phyloP scores from a whole-genome alignment of 53 echinoderm and acorn worm genomes.

The Mesocentrotus franciscanus region DNA sequence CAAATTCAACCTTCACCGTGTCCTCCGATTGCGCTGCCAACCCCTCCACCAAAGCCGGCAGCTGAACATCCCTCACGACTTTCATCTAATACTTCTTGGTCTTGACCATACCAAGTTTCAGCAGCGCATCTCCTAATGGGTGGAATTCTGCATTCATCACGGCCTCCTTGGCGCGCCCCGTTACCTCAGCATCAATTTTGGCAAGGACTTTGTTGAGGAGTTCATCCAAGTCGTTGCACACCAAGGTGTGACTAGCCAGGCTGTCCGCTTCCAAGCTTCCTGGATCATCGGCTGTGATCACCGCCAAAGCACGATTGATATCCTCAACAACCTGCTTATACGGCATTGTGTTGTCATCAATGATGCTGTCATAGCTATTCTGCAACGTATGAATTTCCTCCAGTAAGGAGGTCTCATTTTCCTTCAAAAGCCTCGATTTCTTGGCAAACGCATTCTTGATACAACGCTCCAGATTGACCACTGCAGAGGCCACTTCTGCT shows the following conservation, averaged over 20 bases:
- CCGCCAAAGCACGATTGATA: neutral
- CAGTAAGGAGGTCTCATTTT: neutral
- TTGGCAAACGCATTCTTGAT: neutral
- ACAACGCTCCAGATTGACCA: neutral
- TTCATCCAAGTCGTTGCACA: conserved; percentile 3
- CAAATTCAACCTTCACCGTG: neutral
- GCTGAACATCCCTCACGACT: neutral
- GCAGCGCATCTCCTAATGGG: neutral
- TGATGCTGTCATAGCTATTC: neutral
- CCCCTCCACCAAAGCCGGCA: neutral
- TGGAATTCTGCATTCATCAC: neutral
- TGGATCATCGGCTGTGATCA: neutral
- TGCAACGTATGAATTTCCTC: neutral
- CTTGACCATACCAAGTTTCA: conserved; percentile 19
- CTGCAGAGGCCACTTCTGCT: neutral
- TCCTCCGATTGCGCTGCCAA: neutral
- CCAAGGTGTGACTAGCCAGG: neutral
- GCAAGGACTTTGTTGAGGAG: neutral
- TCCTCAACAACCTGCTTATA: neutral
- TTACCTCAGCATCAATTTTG: neutral
- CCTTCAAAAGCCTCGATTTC: neutral
- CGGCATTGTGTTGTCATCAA: neutral
- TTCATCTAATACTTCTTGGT: conserved; percentile 26
- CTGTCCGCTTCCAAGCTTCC: neutral
- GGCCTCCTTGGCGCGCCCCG: neutral